Evolutionary conservation across 2,888 invertebrate species (phyloP).

Genomic region (Aphidoletes aphidimyza): DNA sequence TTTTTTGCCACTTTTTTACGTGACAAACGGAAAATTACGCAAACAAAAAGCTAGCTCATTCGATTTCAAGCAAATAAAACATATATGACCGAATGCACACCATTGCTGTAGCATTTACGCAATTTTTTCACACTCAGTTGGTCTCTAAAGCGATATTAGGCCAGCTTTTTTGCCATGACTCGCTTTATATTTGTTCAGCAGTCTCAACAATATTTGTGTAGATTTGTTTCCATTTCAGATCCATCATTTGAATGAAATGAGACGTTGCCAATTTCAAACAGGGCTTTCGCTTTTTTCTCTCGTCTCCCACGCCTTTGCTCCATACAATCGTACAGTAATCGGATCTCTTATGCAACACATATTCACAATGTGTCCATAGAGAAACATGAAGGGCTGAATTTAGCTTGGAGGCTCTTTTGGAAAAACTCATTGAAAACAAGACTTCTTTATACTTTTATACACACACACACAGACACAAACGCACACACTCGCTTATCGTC

Average conservation of each 20-base stretch:
- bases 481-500: too few relatives aligned
- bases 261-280: neutral
- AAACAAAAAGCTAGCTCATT: neutral
- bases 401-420: too few relatives aligned
- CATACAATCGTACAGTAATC: too few relatives aligned
- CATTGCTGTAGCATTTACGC: neutral
- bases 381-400: neutral
- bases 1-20: neutral
- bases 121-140: neutral
- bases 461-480: too few relatives aligned
- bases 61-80: too few relatives aligned
- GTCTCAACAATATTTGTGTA: too few relatives aligned
- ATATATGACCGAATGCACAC: too few relatives aligned
- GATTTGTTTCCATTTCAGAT: neutral
- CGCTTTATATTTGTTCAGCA: neutral
- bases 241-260: constrained; percentile 43
- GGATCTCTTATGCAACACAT: neutral
- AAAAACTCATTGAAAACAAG: too few relatives aligned
- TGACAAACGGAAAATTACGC: neutral
- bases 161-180: neutral
- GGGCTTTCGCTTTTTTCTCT: too few relatives aligned
- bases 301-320: too few relatives aligned
- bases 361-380: neutral
- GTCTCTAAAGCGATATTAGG: neutral
- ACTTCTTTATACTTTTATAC: too few relatives aligned